Conservation (phyloP, 2,888 invertebrate genomes). For the Cheilosia variabilis region DNA sequence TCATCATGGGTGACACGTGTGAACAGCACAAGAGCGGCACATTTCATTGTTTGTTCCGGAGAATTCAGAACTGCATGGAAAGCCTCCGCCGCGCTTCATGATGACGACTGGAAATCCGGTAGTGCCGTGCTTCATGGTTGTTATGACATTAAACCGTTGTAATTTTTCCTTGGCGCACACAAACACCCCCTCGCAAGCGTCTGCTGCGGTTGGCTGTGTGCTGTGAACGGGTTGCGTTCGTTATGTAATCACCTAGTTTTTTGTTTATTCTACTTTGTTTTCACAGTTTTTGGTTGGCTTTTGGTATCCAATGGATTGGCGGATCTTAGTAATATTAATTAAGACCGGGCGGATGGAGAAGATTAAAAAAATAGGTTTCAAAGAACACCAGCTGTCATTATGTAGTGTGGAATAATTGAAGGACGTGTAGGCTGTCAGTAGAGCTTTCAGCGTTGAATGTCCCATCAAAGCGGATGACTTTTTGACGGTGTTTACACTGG, state of each 20-base stretch:
- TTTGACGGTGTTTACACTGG: too few species aligned
- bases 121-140: slow-evolving; percentile 20
- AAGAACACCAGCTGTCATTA: not conserved
- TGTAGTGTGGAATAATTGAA: too few species aligned
- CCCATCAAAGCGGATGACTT: too few species aligned
- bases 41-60: slow-evolving; percentile 56
- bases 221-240: slow-evolving; percentile 31
- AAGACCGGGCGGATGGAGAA: not conserved
- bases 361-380: not conserved
- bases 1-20: slow-evolving; percentile 55
- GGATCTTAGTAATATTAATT: slow-evolving; percentile 9
- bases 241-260: slow-evolving; percentile 56
- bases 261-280: slow-evolving; percentile 18
- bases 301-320: not conserved
- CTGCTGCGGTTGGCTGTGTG: slow-evolving; percentile 12
- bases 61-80: not conserved
- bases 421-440: too few species aligned
- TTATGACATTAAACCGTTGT: slow-evolving; percentile 68
- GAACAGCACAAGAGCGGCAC: slow-evolving; percentile 40
- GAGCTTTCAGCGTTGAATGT: too few species aligned
- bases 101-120: slow-evolving; percentile 29
- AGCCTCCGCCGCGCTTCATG: slow-evolving; percentile 2
- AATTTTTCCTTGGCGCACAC: slow-evolving; percentile 50
- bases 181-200: slow-evolving; percentile 3
- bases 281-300: not conserved